These are phyloP conservation scores for Eonycteris spelaea DNA, from an alignment of 2,113 vertebrate species.

Conservation along the genomic window DNA sequence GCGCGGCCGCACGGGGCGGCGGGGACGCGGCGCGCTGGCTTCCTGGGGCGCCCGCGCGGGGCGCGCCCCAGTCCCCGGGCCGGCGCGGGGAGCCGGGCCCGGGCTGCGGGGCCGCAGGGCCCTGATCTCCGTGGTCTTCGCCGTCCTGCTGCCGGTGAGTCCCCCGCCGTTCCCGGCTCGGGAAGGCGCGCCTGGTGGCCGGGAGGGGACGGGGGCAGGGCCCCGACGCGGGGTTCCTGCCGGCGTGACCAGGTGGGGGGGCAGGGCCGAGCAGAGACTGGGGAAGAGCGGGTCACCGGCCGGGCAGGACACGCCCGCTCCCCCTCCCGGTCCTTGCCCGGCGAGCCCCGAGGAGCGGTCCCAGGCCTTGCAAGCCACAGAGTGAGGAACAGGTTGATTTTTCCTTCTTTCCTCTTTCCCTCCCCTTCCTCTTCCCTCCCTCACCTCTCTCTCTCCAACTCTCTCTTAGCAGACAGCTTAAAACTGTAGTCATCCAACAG, in stretches of 20 bases:
- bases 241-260: background rate
- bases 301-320: background rate
- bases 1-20: too few relatives aligned
- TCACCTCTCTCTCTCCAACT: too few relatives aligned
- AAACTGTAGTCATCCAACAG: too few relatives aligned
- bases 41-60: background rate
- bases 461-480: too few relatives aligned
- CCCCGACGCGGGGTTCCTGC: background rate
- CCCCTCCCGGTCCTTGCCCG: background rate
- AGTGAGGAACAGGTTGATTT: too few relatives aligned
- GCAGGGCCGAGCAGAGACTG: fast-evolving
- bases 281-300: background rate
- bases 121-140: background rate
- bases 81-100: background rate
- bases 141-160: background rate
- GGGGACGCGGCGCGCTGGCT: fast-evolving
- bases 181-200: background rate
- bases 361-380: too few relatives aligned
- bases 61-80: too few relatives aligned
- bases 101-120: background rate
- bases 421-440: too few relatives aligned
- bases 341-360: too few relatives aligned
- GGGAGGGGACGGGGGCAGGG: background rate
- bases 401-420: too few relatives aligned
- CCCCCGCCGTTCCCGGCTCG: too few relatives aligned